Evolutionary conservation across 1,140 invertebrate genomes (phyloP), one percentile per base, ranked within the genome.

Genomic region (Artemia franciscana): DNA sequence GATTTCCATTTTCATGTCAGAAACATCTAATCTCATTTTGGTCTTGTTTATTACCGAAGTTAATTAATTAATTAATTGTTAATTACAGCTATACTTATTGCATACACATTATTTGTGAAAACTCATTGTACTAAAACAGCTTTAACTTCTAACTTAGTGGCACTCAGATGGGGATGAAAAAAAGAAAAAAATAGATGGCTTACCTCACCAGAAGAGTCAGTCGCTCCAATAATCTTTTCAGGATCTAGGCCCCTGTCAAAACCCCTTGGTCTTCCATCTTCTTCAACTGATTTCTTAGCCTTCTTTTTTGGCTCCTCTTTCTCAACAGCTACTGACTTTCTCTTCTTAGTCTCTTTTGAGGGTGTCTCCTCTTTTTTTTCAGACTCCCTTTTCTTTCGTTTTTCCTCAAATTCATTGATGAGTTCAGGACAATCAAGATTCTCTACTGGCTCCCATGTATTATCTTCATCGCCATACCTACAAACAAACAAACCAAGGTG

Each of bases 201-300:
- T 25, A 60, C 24, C 72, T 94, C 87, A 0, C 92, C 92, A 61
- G 85, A 88, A 21, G 88, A 90, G 71, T 97, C 91, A 64, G 91
- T 95, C 5, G 91, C 92, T 24, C 88, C 91, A 70, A 97, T 88
- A 64, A 96, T 95, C 72, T 88, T 86, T 67, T 95, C 91, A 4
- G 91, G 88, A 62, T 91, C 85, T 4, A 94, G 73, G 12, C 86
- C 86, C 67, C 89, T 78, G 68, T 93, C 90, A 75, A 95, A 95
- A 15, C 91, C 91, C 69, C 59, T 67, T 68, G 61, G 26, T 1
- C 28, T 2, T n/a, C 28, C 18, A n/a, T 60, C 18, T 25, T 26
- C 24, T 27, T 60, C 24, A 60, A 4, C n/a, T 26, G 39, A 15
- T 18, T 51, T 51, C 21, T 51, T 51, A 1, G 3, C 39, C 60